Base-by-base conservation (phyloP, 2,797 vertebrate species). In the Varecia variegata region DNA sequence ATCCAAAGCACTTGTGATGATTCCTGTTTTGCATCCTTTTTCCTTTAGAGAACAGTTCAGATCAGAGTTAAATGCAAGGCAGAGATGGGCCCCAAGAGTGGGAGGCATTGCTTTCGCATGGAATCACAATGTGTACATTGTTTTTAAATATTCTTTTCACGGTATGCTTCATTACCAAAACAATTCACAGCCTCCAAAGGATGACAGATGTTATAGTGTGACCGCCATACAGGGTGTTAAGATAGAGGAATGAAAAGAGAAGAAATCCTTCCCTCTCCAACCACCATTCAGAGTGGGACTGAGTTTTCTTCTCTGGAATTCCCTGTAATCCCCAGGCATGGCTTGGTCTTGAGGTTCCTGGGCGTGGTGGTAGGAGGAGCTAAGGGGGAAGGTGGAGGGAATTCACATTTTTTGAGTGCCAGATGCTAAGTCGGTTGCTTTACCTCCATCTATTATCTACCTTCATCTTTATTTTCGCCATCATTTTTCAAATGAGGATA, bases 61-160 rank as follows among this genome's bases (percentile, higher is more conserved):
- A 68, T 97, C 45, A 20, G n/a, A 81, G 70, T 43, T 76, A 87
- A 70, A 43, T 58, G 43, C 23, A 40, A 52, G 80, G 4, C 47
- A 30, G 80, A 87, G 70, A 52, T 40, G 35, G 60, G 73, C 54
- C 87, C 3, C 4, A 70, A 40, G 65, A 60, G 79, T 74, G 40
- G 89, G 68, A 95, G 65, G 58, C 43, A 17, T 92, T 52, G 73
- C 89, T 96, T 95, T 56, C 5, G 67, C 54, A 30, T 82, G 79
- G 87, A 93, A 62, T 95, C 91, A 93, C 88, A 96, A 67, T 83
- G 94, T 89, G 85, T 74, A 54, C 87, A 58, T 96, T 95, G 95
- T 96, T 95, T 93, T 79, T 18, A 91, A 96, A 79, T 95, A 87
- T 81, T 94, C 74, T 95, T 88, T 81, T 83, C 86, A 73, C 71